Conservation (phyloP, 2,797 vertebrate genomes). For the Sebastes wilsoni region DNA sequence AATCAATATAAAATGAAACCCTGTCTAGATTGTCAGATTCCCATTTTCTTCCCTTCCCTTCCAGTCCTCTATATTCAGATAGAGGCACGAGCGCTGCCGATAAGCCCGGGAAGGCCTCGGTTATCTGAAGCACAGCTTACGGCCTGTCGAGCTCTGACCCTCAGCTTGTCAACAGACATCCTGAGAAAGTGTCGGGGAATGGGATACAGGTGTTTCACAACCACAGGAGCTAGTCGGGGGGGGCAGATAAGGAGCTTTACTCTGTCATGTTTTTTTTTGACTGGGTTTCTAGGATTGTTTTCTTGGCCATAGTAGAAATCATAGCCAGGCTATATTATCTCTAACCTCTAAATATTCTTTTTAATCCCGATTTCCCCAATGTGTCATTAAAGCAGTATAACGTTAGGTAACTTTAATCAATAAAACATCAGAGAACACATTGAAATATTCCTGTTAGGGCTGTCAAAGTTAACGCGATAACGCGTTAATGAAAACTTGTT, state of each 20-base stretch:
- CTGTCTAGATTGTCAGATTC: constrained; percentile 62
- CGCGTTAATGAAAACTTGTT: no score
- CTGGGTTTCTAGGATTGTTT: neutral
- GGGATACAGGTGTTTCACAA: constrained; percentile 51
- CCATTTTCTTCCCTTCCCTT: constrained; percentile 40
- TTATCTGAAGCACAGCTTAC: constrained; percentile 50
- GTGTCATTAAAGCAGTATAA: neutral
- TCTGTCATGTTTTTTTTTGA: neutral
- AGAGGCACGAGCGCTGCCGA: constrained; percentile 5
- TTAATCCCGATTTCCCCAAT: neutral
- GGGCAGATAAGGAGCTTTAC: constrained; percentile 4
- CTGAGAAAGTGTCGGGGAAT: constrained; percentile 35
- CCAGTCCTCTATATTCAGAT: constrained; percentile 33
- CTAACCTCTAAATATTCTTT: neutral
- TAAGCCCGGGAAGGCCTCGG: constrained; percentile 31
- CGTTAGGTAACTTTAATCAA: neutral
- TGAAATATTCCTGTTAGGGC: neutral
- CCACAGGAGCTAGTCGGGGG: constrained; percentile 6
- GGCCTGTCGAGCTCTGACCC: constrained; percentile 43
- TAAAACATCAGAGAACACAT: neutral
- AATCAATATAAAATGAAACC: constrained; percentile 74
- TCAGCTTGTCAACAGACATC: constrained; percentile 36
- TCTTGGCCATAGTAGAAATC: neutral
- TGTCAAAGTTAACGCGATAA: no score
- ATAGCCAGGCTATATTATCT: neutral